Conservation (phyloP, 2,888 invertebrate species). For the Scelioninae gen. 1 region DNA sequence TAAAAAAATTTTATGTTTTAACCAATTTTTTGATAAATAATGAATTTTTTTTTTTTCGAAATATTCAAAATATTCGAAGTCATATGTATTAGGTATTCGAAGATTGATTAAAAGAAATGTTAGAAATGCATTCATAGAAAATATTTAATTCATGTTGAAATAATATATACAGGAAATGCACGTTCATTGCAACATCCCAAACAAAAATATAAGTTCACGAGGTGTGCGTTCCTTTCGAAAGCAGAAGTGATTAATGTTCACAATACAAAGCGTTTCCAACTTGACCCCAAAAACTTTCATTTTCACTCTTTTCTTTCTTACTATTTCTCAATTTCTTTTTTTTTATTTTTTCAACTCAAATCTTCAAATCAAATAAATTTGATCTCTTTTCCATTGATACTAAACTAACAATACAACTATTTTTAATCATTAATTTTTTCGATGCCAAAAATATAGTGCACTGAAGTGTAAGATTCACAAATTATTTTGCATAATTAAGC, state of each 20-base stretch:
- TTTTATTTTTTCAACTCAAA: too few relatives aligned
- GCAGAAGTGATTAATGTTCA: constrained; percentile 65
- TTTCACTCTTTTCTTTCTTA: constrained; percentile 53
- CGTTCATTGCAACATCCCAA: constrained; percentile 33
- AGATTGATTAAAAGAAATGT: too few relatives aligned
- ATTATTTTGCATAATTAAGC: constrained; percentile 18
- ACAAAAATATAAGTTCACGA: constrained; percentile 31
- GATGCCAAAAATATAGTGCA: constrained; percentile 1
- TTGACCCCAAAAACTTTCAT: constrained; percentile 66
- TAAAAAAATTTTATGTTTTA: too few relatives aligned
- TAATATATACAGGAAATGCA: constrained; percentile 33
- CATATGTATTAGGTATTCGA: too few relatives aligned
- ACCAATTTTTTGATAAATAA: too few relatives aligned
- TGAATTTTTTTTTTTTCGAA: too few relatives aligned
- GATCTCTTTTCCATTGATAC: background rate
- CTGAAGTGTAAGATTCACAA: constrained; percentile 9
- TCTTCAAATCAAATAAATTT: background rate
- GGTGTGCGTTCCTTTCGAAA: constrained; percentile 50
- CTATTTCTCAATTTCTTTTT: constrained; percentile 20
- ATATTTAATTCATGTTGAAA: background rate
- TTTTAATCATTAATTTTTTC: background rate
- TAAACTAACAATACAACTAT: background rate
- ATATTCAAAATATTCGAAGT: too few relatives aligned
- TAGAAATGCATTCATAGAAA: background rate
- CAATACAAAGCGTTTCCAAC: constrained; percentile 53